These are phyloP conservation scores for Acromyrmex heyeri DNA, from an alignment of 1,140 invertebrate species.

Conservation along the genomic window DNA sequence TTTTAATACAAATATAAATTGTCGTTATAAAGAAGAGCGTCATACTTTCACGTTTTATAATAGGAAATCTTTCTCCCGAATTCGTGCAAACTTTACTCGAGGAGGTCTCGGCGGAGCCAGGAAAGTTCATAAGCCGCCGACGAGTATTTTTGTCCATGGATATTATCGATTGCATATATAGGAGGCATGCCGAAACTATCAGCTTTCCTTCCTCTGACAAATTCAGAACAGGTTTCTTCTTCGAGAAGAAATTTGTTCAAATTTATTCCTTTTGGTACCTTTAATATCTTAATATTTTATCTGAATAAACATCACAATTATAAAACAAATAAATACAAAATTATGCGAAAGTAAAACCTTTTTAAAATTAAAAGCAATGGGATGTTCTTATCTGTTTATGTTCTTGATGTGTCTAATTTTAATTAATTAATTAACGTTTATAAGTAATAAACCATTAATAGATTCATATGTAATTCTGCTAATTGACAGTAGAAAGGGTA, in stretches of 20 bases:
- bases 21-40: neutral
- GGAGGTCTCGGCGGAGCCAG: constrained; percentile 21
- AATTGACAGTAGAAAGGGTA: neutral
- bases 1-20: neutral
- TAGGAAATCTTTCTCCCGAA: neutral
- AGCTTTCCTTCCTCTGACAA: constrained; percentile 1
- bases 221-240: neutral
- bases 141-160: constrained; percentile 79
- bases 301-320: neutral
- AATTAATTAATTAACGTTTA: neutral
- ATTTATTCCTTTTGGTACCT: neutral
- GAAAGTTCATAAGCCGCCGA: constrained; percentile 73
- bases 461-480: neutral
- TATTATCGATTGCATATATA: constrained; percentile 80
- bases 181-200: constrained; percentile 37
- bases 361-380: neutral
- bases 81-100: constrained; percentile 11
- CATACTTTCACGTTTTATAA: neutral
- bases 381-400: neutral
- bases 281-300: constrained; percentile 9
- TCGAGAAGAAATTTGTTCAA: neutral
- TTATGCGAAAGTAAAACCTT: neutral
- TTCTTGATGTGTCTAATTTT: neutral
- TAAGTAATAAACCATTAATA: neutral
- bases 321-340: constrained; percentile 12